Percentiles rank a stretch among this genome's conserved stretches.
These are phyloP conservation scores for Condylostylus longicornis DNA, from an alignment of 1,140 invertebrate genomes.

Conservation along the genomic window DNA sequence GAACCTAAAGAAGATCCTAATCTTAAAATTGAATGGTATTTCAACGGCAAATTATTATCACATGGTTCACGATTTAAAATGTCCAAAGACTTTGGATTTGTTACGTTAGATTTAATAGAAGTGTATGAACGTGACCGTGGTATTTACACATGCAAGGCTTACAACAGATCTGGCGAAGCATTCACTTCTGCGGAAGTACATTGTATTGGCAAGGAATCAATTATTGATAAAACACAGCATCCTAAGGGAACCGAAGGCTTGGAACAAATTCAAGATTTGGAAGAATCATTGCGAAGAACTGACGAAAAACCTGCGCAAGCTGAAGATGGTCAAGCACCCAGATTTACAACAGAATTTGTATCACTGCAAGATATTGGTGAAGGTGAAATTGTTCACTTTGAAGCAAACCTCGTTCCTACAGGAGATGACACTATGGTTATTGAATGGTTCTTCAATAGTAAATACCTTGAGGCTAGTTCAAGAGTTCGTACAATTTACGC, in stretches of 20 bases:
- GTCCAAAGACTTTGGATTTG: slow-evolving; percentile 83
- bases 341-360: slow-evolving; percentile 75
- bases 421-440: slow-evolving; percentile 93
- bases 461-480: slow-evolving; percentile 74
- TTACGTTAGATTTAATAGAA: slow-evolving; percentile 76
- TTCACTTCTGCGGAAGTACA: slow-evolving; percentile 81
- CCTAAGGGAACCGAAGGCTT: slow-evolving; percentile 82
- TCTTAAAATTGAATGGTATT: slow-evolving; percentile 86
- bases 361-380: slow-evolving; percentile 68
- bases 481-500: slow-evolving; percentile 81
- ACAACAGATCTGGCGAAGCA: slow-evolving; percentile 73
- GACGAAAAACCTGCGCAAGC: slow-evolving; percentile 49
- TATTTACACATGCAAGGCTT: slow-evolving; percentile 81
- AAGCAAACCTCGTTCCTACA: slow-evolving; percentile 81
- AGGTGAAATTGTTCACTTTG: slow-evolving; percentile 86
- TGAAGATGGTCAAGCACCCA: slow-evolving; percentile 65
- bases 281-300: slow-evolving; percentile 64
- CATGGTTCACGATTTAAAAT: slow-evolving; percentile 75
- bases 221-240: slow-evolving; percentile 81
- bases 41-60: slow-evolving; percentile 75
- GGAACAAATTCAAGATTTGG: slow-evolving; percentile 77
- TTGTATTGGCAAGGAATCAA: slow-evolving; percentile 62
- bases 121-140: slow-evolving; percentile 88
- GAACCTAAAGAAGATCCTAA: slow-evolving; percentile 95
- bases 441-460: slow-evolving; percentile 94